These are phyloP conservation scores for Lacerta agilis DNA, from an alignment of 2,797 vertebrate species.

Conservation along the genomic window DNA sequence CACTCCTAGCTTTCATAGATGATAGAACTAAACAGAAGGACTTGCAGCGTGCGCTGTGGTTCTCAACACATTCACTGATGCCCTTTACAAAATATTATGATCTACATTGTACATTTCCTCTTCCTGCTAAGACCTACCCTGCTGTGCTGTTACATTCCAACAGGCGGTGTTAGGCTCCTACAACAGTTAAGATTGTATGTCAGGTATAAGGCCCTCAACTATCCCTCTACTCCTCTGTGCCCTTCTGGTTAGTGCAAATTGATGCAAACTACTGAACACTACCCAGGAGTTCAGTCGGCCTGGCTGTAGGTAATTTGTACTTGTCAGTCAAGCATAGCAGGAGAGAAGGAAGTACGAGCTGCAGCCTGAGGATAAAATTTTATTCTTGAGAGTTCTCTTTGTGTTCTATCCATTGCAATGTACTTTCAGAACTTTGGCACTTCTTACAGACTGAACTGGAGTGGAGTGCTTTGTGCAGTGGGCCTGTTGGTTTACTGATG, in stretches of 20 bases:
- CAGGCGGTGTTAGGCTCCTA: neutral
- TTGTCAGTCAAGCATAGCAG: conserved; percentile 6
- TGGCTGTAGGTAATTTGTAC: neutral
- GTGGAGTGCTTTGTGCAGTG: neutral
- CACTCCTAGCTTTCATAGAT: neutral
- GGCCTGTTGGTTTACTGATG: neutral
- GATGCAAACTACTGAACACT: neutral
- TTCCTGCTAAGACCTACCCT: neutral
- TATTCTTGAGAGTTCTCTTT: conserved; percentile 23
- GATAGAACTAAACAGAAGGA: neutral
- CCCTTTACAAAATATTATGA: conserved; percentile 9
- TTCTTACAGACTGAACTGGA: neutral
- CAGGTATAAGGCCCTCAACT: no score
- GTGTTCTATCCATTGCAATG: conserved; percentile 29
- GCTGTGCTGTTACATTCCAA: neutral
- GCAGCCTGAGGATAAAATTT: conserved; percentile 28
- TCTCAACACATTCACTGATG: neutral
- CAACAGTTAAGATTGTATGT: conserved; percentile 13
- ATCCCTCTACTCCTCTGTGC: neutral
- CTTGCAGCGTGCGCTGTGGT: neutral
- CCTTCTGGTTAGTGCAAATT: neutral
- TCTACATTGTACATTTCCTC: neutral
- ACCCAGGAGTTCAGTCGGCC: neutral
- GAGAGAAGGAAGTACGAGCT: neutral
- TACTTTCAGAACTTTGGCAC: conserved; percentile 36